Evolutionary conservation across 1,140 invertebrate species (phyloP), one percentile per base, ranked within the genome.

Genomic region (Ladona fulva): DNA sequence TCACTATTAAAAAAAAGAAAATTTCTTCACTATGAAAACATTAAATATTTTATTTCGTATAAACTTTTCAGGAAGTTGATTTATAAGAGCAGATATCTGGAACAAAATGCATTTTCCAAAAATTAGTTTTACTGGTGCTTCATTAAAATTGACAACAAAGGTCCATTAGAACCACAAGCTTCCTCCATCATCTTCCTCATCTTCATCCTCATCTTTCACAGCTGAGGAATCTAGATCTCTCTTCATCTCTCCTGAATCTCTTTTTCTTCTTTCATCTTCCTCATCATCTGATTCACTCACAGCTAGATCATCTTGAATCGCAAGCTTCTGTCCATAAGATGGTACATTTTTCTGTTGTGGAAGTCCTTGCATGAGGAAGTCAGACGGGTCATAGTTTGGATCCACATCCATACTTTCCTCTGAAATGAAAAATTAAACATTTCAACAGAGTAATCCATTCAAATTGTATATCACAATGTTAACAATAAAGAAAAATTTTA

Each of bases 361-460:
- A 74, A 90, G 82, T 12, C 86, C 87, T 59, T 88, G 87, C 79
- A 94, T 88, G 14, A 94, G 83, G 81, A 95, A 94, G 83, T 94
- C 94, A 0, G 93, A 94, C 14, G 94, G 93, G 86, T 95, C 94
- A 84, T 96, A 96, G 82, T 92, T 93, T 11, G 92, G 91, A 87
- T 94, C 92, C 11, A 95, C 91, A 80, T 93, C 91, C 86, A 93
- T 90, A 78, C 90, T 91, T 81, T 94, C 92, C 80, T 95, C 93
- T 89, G 81, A 37, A 37, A 37, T 37, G 8, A 37, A 37, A 37
- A 1, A 37, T 37, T 1, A 37, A 37, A 8, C 29, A 8, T 37
- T 37, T 37, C 3, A 37, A 37, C 29, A 37, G 29, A 8, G n/a
- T n/a, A n/a, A 37, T 37, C 8, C 1, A 37, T 37, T 37, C 29